Percentiles rank a stretch among this genome's conserved stretches.
Evolutionary conservation across 1,140 invertebrate genomes (phyloP).

Genomic region (Saccostrea echinata): DNA sequence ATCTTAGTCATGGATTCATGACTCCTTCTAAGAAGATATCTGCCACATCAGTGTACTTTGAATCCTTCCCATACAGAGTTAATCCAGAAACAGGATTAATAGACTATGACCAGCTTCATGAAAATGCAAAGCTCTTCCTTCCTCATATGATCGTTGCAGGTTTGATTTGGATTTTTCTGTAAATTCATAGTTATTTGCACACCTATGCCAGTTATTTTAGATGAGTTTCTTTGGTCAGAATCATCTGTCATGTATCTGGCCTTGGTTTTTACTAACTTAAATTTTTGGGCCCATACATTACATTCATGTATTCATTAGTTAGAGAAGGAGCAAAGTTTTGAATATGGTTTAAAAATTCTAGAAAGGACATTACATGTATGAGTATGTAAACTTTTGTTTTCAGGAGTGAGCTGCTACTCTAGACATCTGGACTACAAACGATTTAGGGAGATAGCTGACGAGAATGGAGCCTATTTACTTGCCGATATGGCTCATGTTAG

Average conservation of each 20-base stretch:
- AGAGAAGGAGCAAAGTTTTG: no score
- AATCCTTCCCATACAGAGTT: constrained; percentile 99
- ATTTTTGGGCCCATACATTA: not conserved
- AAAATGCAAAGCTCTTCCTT: constrained; percentile 92
- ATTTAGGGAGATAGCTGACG: constrained; percentile 93
- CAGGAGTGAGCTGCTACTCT: constrained; percentile 91
- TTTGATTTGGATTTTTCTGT: constrained; percentile 57
- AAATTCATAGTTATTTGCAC: not conserved
- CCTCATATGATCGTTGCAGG: constrained; percentile 96
- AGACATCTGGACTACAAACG: constrained; percentile 90
- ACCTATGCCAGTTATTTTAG: not conserved
- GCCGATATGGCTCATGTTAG: constrained; percentile 98
- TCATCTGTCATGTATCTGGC: not conserved
- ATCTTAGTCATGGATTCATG: constrained; percentile 95
- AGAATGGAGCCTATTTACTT: constrained; percentile 92
- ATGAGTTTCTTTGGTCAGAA: not conserved
- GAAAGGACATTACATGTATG: no score
- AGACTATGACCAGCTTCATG: constrained; percentile 93
- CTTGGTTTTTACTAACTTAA: not conserved
- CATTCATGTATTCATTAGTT: not conserved
- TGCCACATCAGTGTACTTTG: constrained; percentile 98
- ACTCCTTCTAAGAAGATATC: constrained; percentile 96
- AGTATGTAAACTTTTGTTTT: constrained; percentile 34
- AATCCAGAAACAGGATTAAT: constrained; percentile 92
- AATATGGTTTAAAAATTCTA: no score